Conservation (phyloP, 2,113 vertebrate species). For the Prietella phreatophila region DNA sequence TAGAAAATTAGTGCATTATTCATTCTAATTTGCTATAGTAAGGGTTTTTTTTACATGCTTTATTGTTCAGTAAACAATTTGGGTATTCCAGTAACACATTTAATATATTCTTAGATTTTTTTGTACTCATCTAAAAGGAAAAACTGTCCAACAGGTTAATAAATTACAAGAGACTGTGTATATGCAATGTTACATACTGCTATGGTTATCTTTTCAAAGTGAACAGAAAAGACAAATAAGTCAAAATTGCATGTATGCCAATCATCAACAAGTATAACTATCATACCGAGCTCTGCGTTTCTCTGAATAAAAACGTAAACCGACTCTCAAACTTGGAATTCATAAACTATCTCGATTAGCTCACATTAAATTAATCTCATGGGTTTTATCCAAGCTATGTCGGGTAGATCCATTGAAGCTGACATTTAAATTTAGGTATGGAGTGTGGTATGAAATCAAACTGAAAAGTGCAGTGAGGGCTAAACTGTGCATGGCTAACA, state of each 20-base stretch:
- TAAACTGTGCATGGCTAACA: background rate
- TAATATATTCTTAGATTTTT: background rate
- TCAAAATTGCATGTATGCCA: background rate
- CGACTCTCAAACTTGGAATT: background rate
- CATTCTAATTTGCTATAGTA: background rate
- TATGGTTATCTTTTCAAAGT: background rate
- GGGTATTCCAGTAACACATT: background rate
- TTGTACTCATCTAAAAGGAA: no score
- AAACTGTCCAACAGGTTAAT: background rate
- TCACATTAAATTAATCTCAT: background rate
- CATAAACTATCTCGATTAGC: background rate
- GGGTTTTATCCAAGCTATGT: background rate
- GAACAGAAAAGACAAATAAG: background rate
- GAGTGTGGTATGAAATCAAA: constrained; percentile 8
- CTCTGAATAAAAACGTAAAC: background rate
- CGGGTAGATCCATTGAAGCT: background rate
- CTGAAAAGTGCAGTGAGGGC: background rate
- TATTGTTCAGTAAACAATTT: background rate
- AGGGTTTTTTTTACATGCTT: background rate
- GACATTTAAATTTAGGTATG: constrained; percentile 10
- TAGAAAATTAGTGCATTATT: background rate
- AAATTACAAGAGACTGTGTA: background rate
- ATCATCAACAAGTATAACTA: background rate
- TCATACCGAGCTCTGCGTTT: background rate
- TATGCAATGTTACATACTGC: background rate